Conservation (phyloP, 2,797 vertebrate species). For the Hoplostethus atlanticus region DNA sequence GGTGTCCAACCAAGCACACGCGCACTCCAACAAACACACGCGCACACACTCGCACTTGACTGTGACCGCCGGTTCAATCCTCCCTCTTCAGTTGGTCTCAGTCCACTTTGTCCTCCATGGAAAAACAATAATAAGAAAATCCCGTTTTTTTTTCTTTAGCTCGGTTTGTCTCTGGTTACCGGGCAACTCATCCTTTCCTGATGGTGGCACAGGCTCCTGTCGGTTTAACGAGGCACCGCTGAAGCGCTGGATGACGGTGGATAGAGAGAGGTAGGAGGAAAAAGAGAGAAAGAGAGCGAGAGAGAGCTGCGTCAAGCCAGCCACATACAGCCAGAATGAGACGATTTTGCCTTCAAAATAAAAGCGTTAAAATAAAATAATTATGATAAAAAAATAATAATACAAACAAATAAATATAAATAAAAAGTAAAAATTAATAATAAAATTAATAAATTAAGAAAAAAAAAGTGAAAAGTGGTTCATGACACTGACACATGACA, state of each 20-base stretch:
- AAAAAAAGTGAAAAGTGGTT: no score
- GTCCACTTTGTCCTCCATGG: slow-evolving; percentile 43
- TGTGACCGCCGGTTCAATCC: slow-evolving; percentile 45
- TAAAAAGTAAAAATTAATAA: no score
- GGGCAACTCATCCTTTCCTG: slow-evolving; percentile 54
- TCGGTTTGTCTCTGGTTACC: slow-evolving; percentile 27
- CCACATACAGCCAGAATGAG: slow-evolving; percentile 9
- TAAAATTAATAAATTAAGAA: no score
- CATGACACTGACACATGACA: no score
- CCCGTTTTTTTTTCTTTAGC: neutral
- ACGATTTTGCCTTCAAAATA: slow-evolving; percentile 65
- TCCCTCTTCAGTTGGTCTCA: slow-evolving; percentile 52
- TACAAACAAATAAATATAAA: neutral
- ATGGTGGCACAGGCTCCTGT: slow-evolving; percentile 42
- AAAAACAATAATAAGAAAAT: slow-evolving; percentile 7
- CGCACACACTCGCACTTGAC: slow-evolving; percentile 39
- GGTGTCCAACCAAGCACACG: slow-evolving; percentile 53
- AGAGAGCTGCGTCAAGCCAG: slow-evolving; percentile 55
- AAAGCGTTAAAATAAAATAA: slow-evolving; percentile 46
- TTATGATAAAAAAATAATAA: neutral
- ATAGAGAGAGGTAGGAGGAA: slow-evolving; percentile 26
- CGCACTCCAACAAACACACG: slow-evolving; percentile 28
- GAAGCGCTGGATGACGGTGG: slow-evolving; percentile 47
- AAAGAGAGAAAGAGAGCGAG: slow-evolving; percentile 10
- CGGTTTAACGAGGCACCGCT: slow-evolving; percentile 56